These are phyloP conservation scores for Helogale parvula DNA, from an alignment of 2,113 vertebrate species.

Conservation along the genomic window DNA sequence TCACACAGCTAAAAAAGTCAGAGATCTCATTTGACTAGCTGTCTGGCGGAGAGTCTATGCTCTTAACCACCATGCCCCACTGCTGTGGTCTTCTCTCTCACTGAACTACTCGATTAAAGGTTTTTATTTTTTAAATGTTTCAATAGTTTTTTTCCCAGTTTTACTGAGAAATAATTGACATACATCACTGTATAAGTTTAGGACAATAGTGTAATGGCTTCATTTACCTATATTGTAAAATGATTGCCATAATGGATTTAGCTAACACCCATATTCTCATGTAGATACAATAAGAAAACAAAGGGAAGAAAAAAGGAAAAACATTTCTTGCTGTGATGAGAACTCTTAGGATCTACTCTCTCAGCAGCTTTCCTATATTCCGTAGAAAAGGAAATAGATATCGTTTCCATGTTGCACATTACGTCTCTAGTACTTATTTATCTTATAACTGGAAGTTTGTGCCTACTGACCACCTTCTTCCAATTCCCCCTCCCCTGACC, in stretches of 20 bases:
- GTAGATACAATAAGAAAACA: background rate
- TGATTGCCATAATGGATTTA: background rate
- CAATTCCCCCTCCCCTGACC: background rate
- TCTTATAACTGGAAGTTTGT: background rate
- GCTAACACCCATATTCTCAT: background rate
- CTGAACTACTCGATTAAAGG: background rate
- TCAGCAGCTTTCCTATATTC: background rate
- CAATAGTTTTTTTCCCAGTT: background rate
- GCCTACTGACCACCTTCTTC: background rate
- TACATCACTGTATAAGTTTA: background rate
- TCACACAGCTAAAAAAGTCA: background rate
- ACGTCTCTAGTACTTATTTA: background rate
- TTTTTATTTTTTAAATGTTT: background rate
- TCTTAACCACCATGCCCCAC: background rate
- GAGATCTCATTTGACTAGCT: background rate
- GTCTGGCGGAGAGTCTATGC: background rate
- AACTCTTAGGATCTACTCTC: background rate
- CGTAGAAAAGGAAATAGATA: background rate
- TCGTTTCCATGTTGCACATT: background rate
- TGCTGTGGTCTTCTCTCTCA: background rate
- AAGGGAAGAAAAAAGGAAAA: background rate
- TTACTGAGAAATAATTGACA: background rate
- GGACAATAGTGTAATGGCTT: background rate
- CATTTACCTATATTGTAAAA: background rate
- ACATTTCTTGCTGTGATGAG: background rate